Conservation (phyloP, 2,888 invertebrate species). For the Drosophila borealis region DNA sequence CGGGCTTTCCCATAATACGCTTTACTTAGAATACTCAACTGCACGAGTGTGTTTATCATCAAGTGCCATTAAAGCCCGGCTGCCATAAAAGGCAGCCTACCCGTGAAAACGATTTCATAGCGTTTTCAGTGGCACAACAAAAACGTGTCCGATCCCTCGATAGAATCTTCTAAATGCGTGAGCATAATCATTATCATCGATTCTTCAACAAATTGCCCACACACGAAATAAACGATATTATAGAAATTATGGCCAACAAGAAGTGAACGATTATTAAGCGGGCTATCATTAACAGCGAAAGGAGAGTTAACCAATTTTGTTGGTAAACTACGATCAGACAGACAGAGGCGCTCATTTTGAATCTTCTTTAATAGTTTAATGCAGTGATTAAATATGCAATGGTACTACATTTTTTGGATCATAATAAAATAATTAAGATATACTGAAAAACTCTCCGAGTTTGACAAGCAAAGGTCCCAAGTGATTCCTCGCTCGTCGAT, state of each 20-base stretch:
- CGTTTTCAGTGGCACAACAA: slow-evolving; percentile 3
- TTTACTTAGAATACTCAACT: slow-evolving; percentile 5
- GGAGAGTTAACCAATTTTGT: background rate
- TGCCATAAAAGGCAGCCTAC: slow-evolving; percentile 21
- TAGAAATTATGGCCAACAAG: slow-evolving; percentile 1
- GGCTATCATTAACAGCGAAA: background rate
- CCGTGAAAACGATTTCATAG: slow-evolving; percentile 11
- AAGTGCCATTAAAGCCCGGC: slow-evolving; percentile 30
- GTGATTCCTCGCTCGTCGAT: too few species aligned
- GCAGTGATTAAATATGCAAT: too few species aligned
- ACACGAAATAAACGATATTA: background rate
- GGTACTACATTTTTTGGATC: too few species aligned
- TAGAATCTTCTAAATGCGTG: slow-evolving; percentile 12
- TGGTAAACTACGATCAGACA: too few species aligned
- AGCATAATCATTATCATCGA: slow-evolving; percentile 6
- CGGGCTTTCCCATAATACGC: slow-evolving; percentile 8
- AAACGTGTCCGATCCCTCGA: slow-evolving; percentile 8
- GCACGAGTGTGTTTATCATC: slow-evolving; percentile 5
- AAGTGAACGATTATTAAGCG: background rate
- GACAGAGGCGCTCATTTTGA: too few species aligned
- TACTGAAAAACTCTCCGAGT: too few species aligned
- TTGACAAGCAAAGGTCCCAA: too few species aligned
- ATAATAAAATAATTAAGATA: too few species aligned
- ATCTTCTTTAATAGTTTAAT: too few species aligned
- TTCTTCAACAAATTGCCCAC: slow-evolving; percentile 10